A percentile compares a stretch with the other conserved stretches of the same genome.
Evolutionary conservation across 2,113 vertebrate genomes (phyloP).

Genomic region (Dicaeum eximium): DNA sequence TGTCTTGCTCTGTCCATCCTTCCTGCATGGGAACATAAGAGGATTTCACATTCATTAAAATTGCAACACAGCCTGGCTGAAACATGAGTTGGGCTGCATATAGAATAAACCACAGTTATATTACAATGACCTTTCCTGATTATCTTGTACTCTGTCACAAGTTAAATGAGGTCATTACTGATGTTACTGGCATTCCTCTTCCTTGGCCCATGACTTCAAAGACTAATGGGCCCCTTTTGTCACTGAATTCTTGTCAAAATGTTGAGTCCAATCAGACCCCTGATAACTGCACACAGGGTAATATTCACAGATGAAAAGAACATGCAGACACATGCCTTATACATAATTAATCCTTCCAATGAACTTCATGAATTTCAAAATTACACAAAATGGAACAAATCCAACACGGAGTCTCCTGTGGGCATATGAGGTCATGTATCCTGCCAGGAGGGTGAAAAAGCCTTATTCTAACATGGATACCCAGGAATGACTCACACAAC

Average conservation of each 20-base stretch:
- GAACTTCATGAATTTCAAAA: conserved; percentile 60
- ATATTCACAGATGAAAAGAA: conserved; percentile 60
- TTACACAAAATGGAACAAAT: conserved; percentile 56
- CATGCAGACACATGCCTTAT: conserved; percentile 51
- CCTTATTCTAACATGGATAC: neutral
- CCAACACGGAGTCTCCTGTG: conserved; percentile 31
- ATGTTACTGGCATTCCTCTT: conserved; percentile 55
- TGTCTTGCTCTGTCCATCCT: neutral
- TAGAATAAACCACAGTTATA: neutral
- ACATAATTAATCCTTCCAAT: conserved; percentile 61
- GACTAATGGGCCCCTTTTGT: conserved; percentile 48
- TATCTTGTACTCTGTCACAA: conserved; percentile 51
- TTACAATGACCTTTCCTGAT: conserved; percentile 45
- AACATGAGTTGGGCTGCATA: neutral
- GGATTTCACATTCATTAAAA: conserved; percentile 4
- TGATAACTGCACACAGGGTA: conserved; percentile 39
- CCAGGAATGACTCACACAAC: neutral
- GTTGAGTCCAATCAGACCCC: conserved; percentile 51
- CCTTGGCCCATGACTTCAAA: conserved; percentile 54
- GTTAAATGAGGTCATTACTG: conserved; percentile 64
- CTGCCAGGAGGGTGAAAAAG: neutral
- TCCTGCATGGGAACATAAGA: neutral
- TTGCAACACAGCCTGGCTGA: neutral
- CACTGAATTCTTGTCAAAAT: conserved; percentile 61
- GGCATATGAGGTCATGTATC: conserved; percentile 26